These are phyloP conservation scores for Nyctereutes procyonoides DNA, from an alignment of 2,113 vertebrate species.

Conservation along the genomic window DNA sequence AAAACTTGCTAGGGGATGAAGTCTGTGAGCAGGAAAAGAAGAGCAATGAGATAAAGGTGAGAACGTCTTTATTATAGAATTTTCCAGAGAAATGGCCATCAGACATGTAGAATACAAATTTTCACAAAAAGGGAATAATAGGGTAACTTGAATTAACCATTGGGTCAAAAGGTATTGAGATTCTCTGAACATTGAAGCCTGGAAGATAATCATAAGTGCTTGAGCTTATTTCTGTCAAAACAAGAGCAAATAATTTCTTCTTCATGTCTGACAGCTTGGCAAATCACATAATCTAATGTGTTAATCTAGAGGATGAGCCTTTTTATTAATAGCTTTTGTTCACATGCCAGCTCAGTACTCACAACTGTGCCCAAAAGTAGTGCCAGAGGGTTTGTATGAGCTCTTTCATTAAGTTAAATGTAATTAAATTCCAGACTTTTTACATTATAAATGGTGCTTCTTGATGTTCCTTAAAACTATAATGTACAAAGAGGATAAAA, in stretches of 20 bases:
- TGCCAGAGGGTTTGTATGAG: neutral
- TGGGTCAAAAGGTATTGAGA: neutral
- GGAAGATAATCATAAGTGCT: slow-evolving; percentile 25
- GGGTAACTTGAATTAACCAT: neutral
- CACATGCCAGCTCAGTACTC: neutral
- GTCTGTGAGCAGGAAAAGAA: neutral
- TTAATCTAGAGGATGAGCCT: slow-evolving; percentile 2
- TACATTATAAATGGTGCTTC: slow-evolving; percentile 13
- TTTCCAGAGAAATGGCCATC: neutral
- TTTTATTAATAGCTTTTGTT: slow-evolving; percentile 29
- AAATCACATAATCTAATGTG: slow-evolving; percentile 10
- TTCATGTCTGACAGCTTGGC: neutral
- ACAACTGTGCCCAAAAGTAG: neutral
- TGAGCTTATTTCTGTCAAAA: neutral
- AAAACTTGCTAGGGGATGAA: neutral
- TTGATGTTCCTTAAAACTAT: slow-evolving; percentile 16
- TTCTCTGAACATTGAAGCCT: neutral
- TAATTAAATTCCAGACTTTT: slow-evolving; percentile 12
- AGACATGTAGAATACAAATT: neutral
- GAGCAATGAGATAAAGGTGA: neutral
- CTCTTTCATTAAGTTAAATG: slow-evolving; percentile 49
- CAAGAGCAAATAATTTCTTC: neutral
- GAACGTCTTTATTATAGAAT: neutral
- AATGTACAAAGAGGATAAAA: neutral
- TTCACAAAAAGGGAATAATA: neutral